These are phyloP conservation scores for Phacellophora camtschatica DNA, from an alignment of 30 jellyfish, hydroid and myxozoan genomes.

Conservation along the genomic window DNA sequence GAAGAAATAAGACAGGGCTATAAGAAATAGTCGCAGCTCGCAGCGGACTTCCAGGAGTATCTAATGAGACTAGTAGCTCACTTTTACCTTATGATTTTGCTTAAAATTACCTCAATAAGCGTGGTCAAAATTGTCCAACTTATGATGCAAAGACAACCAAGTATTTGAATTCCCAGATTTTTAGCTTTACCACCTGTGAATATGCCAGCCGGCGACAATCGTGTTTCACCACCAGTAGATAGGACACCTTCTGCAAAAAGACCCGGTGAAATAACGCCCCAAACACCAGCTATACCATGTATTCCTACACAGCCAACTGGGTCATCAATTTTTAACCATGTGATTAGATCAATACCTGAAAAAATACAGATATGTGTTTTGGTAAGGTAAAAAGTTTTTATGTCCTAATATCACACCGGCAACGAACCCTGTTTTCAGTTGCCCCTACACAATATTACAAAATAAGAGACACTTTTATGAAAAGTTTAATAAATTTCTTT, in stretches of 20 bases:
- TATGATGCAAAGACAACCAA: constrained; percentile 54
- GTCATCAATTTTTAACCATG: constrained; percentile 79
- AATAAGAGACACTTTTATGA: no score
- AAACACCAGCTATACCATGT: constrained; percentile 77
- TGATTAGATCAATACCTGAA: constrained; percentile 68
- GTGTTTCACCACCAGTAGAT: neutral
- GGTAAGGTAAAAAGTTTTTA: no score
- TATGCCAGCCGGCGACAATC: constrained; percentile 32
- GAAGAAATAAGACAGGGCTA: no score
- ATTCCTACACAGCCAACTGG: constrained; percentile 95
- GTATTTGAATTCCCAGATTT: constrained; percentile 51
- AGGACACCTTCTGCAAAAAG: constrained; percentile 76
- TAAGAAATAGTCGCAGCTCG: no score
- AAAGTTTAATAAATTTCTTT: no score
- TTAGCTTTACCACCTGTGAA: constrained; percentile 63
- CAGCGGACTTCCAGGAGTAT: no score
- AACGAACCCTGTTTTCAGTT: no score
- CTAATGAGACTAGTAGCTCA: no score
- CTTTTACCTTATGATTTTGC: no score
- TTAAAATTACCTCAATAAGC: constrained; percentile 69
- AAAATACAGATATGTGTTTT: neutral
- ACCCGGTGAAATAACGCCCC: constrained; percentile 87
- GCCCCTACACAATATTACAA: no score
- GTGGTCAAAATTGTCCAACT: constrained; percentile 71
- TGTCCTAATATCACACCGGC: no score